Percentiles rank a stretch among this genome's conserved stretches.
Evolutionary conservation across 2,888 invertebrate genomes (phyloP).

Genomic region (Patella ulyssiponensis): DNA sequence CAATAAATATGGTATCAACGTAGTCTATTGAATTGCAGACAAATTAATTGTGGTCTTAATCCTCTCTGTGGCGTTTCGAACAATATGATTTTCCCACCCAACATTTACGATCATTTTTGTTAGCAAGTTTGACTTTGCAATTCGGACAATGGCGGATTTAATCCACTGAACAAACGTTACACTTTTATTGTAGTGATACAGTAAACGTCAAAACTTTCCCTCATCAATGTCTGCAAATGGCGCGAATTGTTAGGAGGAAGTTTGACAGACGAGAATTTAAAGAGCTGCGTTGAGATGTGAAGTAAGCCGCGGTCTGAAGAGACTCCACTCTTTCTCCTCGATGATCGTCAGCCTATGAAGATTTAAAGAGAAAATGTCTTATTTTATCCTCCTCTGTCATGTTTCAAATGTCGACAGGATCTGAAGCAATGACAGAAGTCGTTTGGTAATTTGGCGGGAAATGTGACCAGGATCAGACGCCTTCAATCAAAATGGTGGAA

Average conservation of each 20-base stretch:
- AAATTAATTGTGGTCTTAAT: no score
- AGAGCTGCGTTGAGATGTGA: not conserved
- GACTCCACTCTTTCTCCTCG: not conserved
- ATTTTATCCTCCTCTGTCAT: not conserved
- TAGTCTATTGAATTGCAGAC: no score
- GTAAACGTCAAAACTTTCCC: not conserved
- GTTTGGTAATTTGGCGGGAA: constrained; percentile 11
- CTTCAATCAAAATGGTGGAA: constrained; percentile 10
- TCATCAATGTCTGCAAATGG: not conserved
- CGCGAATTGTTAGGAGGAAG: not conserved
- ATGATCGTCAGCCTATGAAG: not conserved
- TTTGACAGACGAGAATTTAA: constrained; percentile 5
- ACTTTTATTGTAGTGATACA: not conserved
- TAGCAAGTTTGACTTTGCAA: no score
- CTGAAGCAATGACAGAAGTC: constrained; percentile 7
- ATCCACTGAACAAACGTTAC: not conserved
- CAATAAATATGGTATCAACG: no score
- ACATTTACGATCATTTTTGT: no score
- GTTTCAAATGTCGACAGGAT: constrained; percentile 1
- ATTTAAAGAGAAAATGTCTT: constrained; percentile 1
- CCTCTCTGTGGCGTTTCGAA: no score
- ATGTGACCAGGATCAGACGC: constrained; percentile 9
- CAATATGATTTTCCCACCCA: no score
- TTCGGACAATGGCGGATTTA: not conserved
- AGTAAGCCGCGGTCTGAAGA: constrained; percentile 2